Evolutionary conservation across 2,888 invertebrate species (phyloP).

Genomic region (Oscheius sp.): DNA sequence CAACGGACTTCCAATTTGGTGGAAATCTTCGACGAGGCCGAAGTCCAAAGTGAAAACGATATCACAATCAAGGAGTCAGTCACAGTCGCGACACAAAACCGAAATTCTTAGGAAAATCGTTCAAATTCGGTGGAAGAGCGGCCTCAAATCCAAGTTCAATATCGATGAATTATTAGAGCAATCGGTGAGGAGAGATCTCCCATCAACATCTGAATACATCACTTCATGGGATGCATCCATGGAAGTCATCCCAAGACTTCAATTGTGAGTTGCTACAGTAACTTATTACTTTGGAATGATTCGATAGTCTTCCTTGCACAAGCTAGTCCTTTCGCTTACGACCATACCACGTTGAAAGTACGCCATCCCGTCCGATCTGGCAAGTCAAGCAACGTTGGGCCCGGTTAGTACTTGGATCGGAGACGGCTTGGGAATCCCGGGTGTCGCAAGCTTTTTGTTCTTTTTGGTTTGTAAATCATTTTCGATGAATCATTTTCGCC

Average conservation of each 20-base stretch:
- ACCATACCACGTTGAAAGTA: too few species aligned
- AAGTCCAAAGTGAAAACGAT: neutral
- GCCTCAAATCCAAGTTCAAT: slow-evolving; percentile 41
- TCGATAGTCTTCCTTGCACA: too few species aligned
- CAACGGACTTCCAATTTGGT: slow-evolving; percentile 59
- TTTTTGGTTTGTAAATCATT: too few species aligned
- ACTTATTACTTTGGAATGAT: too few species aligned
- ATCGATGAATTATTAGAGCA: slow-evolving; percentile 18
- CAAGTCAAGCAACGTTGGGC: too few species aligned
- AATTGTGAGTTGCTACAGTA: slow-evolving; percentile 40
- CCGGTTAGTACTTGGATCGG: too few species aligned
- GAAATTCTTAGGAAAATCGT: slow-evolving; percentile 14
- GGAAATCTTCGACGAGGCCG: slow-evolving; percentile 40
- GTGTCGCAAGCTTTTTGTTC: too few species aligned
- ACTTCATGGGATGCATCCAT: slow-evolving; percentile 28
- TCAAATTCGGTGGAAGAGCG: slow-evolving; percentile 50
- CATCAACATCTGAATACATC: neutral
- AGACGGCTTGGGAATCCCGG: too few species aligned
- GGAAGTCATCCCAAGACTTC: slow-evolving; percentile 43
- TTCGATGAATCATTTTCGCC: too few species aligned
- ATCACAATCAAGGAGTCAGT: slow-evolving; percentile 18
- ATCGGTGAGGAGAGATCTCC: neutral
- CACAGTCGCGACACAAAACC: too few species aligned
- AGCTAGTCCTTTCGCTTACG: too few species aligned
- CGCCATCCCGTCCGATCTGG: too few species aligned